These are phyloP conservation scores for Microcebus griseorufus DNA, from an alignment of 2,113 vertebrate species.

Conservation along the genomic window DNA sequence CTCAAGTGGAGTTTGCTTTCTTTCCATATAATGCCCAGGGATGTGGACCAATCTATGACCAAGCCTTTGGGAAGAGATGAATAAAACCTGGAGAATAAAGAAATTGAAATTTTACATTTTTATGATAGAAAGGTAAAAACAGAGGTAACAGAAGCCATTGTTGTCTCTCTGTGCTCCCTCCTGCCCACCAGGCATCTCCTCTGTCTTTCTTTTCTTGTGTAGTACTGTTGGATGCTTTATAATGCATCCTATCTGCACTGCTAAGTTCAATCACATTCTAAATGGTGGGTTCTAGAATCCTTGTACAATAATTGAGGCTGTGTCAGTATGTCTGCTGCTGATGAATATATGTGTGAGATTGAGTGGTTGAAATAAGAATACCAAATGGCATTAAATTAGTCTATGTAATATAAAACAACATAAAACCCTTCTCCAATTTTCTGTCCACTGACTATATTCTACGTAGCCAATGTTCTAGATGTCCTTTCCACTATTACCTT, in stretches of 20 bases:
- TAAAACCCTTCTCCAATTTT: not conserved
- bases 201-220: not conserved
- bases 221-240: not conserved
- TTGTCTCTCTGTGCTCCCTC: not conserved
- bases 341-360: not conserved
- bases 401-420: not conserved
- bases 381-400: not conserved
- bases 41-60: not conserved
- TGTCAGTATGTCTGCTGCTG: not conserved
- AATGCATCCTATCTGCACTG: too few species aligned
- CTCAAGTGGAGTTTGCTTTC: not conserved
- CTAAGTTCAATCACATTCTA: not conserved
- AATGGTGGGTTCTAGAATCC: not conserved
- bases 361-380: not conserved
- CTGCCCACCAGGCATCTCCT: not conserved
- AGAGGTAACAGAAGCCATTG: not conserved
- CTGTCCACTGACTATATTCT: not conserved
- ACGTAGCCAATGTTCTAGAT: not conserved
- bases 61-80: not conserved
- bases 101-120: not conserved
- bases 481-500: not conserved
- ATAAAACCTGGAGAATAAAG: not conserved
- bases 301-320: not conserved
- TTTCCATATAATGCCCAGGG: not conserved
- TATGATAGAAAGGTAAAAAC: not conserved